Conservation (phyloP, 2,113 vertebrate genomes). For the Orientallactaga bullata region DNA sequence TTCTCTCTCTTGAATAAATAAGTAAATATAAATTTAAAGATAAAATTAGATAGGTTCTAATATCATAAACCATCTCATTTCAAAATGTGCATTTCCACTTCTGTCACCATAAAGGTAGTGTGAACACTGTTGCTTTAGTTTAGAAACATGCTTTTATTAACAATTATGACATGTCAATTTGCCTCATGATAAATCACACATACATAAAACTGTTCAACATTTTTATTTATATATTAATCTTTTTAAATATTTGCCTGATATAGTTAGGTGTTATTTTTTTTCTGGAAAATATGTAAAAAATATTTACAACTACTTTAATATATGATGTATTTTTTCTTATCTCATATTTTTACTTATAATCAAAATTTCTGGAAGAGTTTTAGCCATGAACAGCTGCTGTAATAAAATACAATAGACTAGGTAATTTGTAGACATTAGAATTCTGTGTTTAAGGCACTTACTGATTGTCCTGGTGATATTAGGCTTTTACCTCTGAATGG, state of each 20-base stretch:
- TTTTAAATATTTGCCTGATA: no score
- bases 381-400: not conserved
- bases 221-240: not conserved
- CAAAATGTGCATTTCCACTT: not conserved
- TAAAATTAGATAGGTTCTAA: not conserved
- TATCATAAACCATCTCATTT: slow-evolving; percentile 23
- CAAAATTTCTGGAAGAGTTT: not conserved
- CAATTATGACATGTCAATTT: not conserved
- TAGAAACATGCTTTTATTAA: not conserved
- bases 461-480: not conserved
- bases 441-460: not conserved
- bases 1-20: no score
- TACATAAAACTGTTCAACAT: not conserved
- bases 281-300: not conserved
- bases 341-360: not conserved
- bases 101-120: not conserved
- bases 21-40: no score
- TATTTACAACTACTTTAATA: not conserved
- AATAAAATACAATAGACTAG: not conserved
- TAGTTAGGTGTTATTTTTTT: no score
- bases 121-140: not conserved
- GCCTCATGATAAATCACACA: not conserved
- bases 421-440: not conserved
- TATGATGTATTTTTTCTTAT: not conserved
- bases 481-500: not conserved